These are phyloP conservation scores for Lysandra coridon DNA, from an alignment of 2,888 invertebrate genomes.

Conservation along the genomic window DNA sequence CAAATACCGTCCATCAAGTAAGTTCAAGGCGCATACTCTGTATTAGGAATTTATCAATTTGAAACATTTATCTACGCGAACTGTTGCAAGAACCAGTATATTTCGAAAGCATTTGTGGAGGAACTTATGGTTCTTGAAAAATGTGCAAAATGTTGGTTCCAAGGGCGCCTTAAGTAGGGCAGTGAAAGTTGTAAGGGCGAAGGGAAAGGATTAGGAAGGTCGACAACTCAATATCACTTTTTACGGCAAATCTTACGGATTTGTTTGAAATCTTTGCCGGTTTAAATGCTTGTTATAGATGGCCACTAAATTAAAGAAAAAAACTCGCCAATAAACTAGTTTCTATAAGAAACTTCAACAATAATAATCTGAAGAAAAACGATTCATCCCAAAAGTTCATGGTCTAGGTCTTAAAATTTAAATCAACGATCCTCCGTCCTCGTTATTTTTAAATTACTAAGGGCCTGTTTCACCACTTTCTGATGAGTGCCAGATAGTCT, in stretches of 20 bases:
- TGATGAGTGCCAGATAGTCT: too few relatives aligned
- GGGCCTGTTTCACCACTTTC: too few relatives aligned
- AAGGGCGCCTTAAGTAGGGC: constrained; percentile 11
- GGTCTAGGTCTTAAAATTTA: too few relatives aligned
- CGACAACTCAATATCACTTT: background rate
- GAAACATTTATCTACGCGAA: background rate
- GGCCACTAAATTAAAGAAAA: background rate
- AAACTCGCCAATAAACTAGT: too few relatives aligned
- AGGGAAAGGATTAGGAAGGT: constrained; percentile 9
- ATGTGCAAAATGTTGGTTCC: background rate
- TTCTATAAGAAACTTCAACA: too few relatives aligned
- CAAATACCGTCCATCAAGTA: background rate
- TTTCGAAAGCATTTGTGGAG: background rate
- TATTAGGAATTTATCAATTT: background rate
- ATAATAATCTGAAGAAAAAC: too few relatives aligned
- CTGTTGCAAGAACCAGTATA: background rate
- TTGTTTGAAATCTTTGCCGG: background rate
- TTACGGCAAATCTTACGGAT: background rate
- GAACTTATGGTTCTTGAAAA: background rate
- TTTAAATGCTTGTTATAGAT: background rate
- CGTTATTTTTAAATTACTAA: too few relatives aligned
- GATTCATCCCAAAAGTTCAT: too few relatives aligned
- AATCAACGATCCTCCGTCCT: too few relatives aligned
- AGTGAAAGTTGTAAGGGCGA: constrained; percentile 19
- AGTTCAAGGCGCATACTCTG: background rate